Evolutionary conservation across 1,140 invertebrate species (phyloP), one percentile per base, ranked within the genome.

Genomic region (Meloidogyne floridensis): DNA sequence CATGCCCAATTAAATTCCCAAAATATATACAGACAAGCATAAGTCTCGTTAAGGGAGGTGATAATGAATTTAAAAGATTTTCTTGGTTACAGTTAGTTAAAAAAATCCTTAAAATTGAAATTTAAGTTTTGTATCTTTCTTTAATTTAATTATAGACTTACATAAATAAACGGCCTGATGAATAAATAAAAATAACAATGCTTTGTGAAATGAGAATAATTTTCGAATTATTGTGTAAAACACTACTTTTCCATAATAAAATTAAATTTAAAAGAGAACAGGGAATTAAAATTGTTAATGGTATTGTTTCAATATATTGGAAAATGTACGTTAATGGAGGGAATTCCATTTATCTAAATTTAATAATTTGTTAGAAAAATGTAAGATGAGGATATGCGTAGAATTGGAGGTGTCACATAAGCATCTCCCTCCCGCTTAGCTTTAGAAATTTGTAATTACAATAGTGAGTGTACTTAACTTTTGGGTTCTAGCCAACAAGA

Each of bases 111-210:
- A 32, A 32, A 56, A 59, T 59, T 47, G 32, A 32, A 32, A 32
- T 32, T 32, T 32, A 32, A 32, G 32, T 32, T 32, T 32, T 32
- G 32, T 32, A 32, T 32, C 2, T 32, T 32, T 32, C 32, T 47
- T 6, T 47, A 20, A 20, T 47, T 47, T 47, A 47, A 47, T 47
- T 8, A 54, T 9, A 54, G 32, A 47, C 59, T 65, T 65, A 65
- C 59, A 2, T 5, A 65, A n/a, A 65, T 6, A n/a, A 13, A 6
- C 59, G 59, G n/a, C 1, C 7, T 13, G 6, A 13, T 5, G 59
- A 65, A 65, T 65, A 65, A 65, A 65, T n/a, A 65, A 65, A 65
- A 65, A 65, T 65, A 65, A 65, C 59, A 65, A n/a, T 65, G n/a
- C 59, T 65, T 65, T 65, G 59, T 0, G 59, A 65, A n/a, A 65